phyloP scores from a whole-genome alignment of 2,888 invertebrate species.

The Polydrusus tereticollis region DNA sequence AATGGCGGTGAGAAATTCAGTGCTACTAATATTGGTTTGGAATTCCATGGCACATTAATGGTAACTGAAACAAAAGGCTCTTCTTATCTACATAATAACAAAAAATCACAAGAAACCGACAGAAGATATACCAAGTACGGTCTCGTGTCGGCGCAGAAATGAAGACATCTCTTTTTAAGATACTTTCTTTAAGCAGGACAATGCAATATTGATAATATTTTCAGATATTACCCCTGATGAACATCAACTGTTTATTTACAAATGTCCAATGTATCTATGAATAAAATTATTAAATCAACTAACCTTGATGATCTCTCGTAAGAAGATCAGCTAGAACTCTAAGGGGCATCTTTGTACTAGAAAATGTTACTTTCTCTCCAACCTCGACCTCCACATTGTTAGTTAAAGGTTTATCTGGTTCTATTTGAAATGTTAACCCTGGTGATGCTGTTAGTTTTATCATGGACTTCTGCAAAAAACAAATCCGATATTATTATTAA shows the following conservation, averaged over 20 bases:
- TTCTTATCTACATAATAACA: no score
- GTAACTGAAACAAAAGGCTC: constrained; percentile 69
- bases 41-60: constrained; percentile 84
- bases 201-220: no score
- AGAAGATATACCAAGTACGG: no score
- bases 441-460: constrained; percentile 77
- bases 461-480: constrained; percentile 69
- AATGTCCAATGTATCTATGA: background rate
- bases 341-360: constrained; percentile 65
- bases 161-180: no score
- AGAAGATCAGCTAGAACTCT: constrained; percentile 81
- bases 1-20: constrained; percentile 89
- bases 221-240: no score
- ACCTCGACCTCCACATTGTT: constrained; percentile 68
- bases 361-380: constrained; percentile 60
- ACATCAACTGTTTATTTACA: no score
- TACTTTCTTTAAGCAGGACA: no score
- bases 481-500: background rate
- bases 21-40: constrained; percentile 78
- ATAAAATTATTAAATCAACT: constrained; percentile 40
- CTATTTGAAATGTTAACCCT: constrained; percentile 74
- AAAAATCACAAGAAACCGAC: no score
- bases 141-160: no score
- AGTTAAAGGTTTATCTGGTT: constrained; percentile 63
- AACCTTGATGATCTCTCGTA: constrained; percentile 71